Evolutionary conservation across 2,797 vertebrate genomes (phyloP).

Genomic region (Agapornis canus): DNA sequence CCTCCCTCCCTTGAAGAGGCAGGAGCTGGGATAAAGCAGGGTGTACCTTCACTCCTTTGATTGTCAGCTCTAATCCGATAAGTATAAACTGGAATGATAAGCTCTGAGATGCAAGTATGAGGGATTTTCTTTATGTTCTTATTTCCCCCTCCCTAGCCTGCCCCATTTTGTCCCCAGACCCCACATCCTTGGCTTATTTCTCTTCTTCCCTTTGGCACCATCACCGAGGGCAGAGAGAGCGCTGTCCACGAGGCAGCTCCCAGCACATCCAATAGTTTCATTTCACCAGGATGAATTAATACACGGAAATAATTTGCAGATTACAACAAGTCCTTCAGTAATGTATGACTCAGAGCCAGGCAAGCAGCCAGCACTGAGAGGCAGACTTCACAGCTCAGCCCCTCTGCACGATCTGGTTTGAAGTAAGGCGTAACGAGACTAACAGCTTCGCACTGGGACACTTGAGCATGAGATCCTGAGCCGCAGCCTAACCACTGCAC

Average conservation of each 20-base stretch:
- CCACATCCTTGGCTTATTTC: neutral
- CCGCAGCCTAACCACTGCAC: neutral
- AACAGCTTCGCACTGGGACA: neutral
- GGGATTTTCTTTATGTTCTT: neutral
- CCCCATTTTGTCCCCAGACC: neutral
- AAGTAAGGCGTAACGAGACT: neutral
- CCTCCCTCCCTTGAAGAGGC: neutral
- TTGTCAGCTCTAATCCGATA: neutral
- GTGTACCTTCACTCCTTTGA: neutral
- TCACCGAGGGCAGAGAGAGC: neutral
- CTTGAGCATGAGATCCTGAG: neutral
- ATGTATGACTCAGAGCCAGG: neutral
- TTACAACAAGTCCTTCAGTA: neutral
- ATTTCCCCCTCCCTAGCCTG: neutral
- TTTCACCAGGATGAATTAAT: conserved; percentile 43
- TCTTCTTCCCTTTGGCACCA: neutral
- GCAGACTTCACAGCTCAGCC: conserved; percentile 23
- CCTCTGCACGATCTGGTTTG: conserved; percentile 4
- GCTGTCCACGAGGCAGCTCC: neutral
- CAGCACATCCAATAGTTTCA: neutral
- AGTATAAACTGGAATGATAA: neutral
- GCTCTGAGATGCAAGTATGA: neutral
- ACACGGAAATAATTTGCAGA: conserved; percentile 26
- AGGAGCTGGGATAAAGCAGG: neutral
- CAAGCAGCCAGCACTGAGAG: conserved; percentile 11